Percentiles rank a stretch among this genome's conserved stretches.
Evolutionary conservation across 1,140 invertebrate genomes (phyloP).

Genomic region (Tetramorium simillimum): DNA sequence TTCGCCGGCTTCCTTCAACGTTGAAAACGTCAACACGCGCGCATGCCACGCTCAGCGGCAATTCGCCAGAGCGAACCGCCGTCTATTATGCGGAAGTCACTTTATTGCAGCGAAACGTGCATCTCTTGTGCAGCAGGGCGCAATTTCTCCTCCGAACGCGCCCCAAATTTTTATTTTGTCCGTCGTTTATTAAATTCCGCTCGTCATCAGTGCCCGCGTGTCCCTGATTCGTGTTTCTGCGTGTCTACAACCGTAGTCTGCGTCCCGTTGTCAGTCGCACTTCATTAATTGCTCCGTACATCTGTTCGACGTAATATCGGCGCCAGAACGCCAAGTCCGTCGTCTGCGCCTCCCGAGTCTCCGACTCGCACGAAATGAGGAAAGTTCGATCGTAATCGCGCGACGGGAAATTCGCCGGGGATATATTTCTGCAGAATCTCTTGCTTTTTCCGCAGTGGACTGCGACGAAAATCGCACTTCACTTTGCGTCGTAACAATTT

Average conservation of each 20-base stretch:
- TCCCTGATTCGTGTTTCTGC: not conserved
- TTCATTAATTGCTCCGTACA: constrained; percentile 12
- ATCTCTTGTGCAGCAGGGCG: not conserved
- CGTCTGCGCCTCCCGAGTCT: not conserved
- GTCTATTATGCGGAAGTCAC: constrained; percentile 26
- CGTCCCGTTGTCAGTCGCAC: not conserved
- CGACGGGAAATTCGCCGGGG: constrained; percentile 9
- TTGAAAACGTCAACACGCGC: constrained; percentile 20
- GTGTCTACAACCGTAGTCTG: too few relatives aligned
- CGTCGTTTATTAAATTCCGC: constrained; percentile 35
- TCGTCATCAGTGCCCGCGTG: not conserved
- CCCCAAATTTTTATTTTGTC: constrained; percentile 28
- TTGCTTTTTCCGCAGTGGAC: constrained; percentile 6
- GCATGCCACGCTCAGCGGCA: constrained; percentile 37
- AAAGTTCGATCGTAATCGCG: constrained; percentile 25
- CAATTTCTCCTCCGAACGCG: constrained; percentile 8
- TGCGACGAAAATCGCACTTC: constrained; percentile 63
- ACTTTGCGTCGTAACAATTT: constrained; percentile 6
- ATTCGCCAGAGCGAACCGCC: constrained; percentile 18
- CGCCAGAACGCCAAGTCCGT: not conserved
- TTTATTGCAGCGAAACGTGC: constrained; percentile 47
- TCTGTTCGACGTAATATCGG: constrained; percentile 23
- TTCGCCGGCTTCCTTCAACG: constrained; percentile 49
- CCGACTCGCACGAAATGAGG: constrained; percentile 6
- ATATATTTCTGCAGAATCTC: constrained; percentile 29